Conservation (phyloP, 2,797 vertebrate species). For the Scolopax rusticola region DNA sequence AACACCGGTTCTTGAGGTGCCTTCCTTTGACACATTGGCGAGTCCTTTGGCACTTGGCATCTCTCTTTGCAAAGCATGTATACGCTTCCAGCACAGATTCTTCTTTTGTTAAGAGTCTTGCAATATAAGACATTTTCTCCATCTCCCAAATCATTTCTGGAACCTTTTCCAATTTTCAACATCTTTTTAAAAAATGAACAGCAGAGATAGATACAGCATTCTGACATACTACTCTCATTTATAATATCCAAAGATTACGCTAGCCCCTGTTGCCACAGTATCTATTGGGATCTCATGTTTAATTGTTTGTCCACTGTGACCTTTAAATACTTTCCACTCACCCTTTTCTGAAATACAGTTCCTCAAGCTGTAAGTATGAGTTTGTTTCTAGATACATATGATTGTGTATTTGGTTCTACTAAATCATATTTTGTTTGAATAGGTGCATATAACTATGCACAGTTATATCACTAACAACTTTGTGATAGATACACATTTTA, state of each 20-base stretch:
- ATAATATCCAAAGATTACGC: background rate
- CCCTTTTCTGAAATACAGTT: background rate
- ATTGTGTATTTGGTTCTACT: background rate
- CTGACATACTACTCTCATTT: background rate
- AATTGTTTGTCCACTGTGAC: slow-evolving; percentile 11
- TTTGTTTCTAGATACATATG: background rate
- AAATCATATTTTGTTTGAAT: background rate
- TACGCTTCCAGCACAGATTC: background rate
- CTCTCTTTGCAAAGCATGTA: background rate
- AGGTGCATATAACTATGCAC: background rate
- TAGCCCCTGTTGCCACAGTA: background rate
- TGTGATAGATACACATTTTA: background rate
- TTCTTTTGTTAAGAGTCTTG: background rate
- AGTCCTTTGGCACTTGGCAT: background rate
- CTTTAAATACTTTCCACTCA: background rate
- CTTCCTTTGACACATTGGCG: background rate
- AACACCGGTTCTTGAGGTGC: background rate
- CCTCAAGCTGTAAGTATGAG: background rate
- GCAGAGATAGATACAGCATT: background rate
- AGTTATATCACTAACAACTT: background rate
- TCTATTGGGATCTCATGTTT: background rate
- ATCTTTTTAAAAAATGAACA: background rate
- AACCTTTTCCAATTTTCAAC: background rate
- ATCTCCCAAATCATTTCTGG: background rate
- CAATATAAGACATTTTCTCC: background rate